These are phyloP conservation scores for Danio jaintianensis DNA, from an alignment of 2,797 vertebrate genomes.

Conservation along the genomic window DNA sequence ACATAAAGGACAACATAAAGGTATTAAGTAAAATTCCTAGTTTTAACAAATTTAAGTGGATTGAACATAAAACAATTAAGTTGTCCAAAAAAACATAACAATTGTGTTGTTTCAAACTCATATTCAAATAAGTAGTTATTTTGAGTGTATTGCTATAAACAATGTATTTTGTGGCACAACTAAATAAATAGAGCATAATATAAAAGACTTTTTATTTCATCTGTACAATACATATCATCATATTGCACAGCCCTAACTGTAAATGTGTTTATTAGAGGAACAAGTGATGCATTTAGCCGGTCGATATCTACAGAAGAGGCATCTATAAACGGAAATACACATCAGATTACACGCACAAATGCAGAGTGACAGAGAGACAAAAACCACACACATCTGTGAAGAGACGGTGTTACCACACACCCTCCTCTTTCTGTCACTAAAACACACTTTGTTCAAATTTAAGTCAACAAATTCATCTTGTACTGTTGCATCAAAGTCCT, in stretches of 20 bases:
- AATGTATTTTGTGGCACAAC: too few species aligned
- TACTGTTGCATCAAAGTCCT: neutral
- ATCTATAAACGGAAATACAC: constrained; percentile 8
- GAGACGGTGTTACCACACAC: constrained; percentile 8
- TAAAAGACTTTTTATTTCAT: too few species aligned
- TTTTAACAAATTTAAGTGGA: too few species aligned
- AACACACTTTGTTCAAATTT: neutral
- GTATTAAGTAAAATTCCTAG: too few species aligned
- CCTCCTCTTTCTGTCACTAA: neutral
- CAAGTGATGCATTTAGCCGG: neutral
- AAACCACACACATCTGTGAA: neutral
- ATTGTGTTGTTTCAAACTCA: too few species aligned
- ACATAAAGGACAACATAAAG: too few species aligned
- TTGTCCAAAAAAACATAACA: too few species aligned
- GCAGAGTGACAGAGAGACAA: neutral
- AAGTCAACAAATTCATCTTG: neutral
- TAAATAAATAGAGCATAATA: too few species aligned
- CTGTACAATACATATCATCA: too few species aligned
- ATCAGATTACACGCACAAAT: neutral
- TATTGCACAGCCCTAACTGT: neutral
- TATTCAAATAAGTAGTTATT: too few species aligned
- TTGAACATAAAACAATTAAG: too few species aligned
- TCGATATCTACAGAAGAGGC: neutral
- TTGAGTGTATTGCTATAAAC: too few species aligned
- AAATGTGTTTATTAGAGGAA: neutral